Evolutionary conservation across 2,888 invertebrate genomes (phyloP).

Genomic region (Ormia ochracea): DNA sequence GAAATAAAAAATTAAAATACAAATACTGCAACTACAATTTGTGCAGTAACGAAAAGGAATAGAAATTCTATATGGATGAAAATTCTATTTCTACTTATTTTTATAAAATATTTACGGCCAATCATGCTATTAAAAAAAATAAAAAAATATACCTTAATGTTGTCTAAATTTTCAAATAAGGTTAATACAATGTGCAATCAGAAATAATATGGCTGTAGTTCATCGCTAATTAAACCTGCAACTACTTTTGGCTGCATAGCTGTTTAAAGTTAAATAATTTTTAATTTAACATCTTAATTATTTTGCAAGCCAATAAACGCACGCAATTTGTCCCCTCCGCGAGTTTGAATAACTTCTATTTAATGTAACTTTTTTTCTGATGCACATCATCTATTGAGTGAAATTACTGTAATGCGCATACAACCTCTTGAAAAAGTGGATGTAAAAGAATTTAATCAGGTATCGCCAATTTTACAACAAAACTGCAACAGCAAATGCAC

Average conservation of each 20-base stretch:
- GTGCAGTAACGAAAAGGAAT: not conserved
- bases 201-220: not conserved
- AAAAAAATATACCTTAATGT: not conserved
- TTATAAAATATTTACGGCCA: constrained; percentile 6
- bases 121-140: constrained; percentile 44
- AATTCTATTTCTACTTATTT: not conserved
- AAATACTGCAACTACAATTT: not conserved
- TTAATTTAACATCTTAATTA: not conserved
- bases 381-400: too few species aligned
- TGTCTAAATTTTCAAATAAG: constrained; percentile 17
- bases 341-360: not conserved
- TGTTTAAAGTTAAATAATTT: too few species aligned
- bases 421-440: too few species aligned
- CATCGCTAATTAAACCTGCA: not conserved
- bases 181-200: not conserved
- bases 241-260: too few species aligned
- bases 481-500: too few species aligned
- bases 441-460: too few species aligned
- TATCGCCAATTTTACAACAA: too few species aligned
- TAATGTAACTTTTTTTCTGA: too few species aligned
- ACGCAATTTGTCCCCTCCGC: not conserved
- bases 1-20: not conserved
- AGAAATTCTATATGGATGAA: not conserved
- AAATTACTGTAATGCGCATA: too few species aligned
- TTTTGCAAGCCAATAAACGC: not conserved